These are phyloP conservation scores for Tenthredo scrophulariae DNA, from an alignment of 2,888 invertebrate genomes.

Conservation along the genomic window DNA sequence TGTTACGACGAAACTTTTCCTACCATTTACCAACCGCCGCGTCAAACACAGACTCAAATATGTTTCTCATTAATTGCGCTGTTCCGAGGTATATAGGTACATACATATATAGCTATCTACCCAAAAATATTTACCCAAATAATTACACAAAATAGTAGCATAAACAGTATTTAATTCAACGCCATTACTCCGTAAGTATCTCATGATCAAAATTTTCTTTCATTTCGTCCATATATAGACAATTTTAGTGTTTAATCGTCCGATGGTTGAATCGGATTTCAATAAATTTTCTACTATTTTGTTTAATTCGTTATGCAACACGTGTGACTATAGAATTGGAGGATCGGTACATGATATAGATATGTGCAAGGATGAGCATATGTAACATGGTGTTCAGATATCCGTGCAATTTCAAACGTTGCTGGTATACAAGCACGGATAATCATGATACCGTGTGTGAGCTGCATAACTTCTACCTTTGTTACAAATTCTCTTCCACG, in stretches of 20 bases:
- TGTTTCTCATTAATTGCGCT: constrained; percentile 26
- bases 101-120: not conserved
- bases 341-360: not conserved
- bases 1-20: constrained; percentile 20
- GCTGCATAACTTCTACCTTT: constrained; percentile 14
- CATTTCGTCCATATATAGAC: too few relatives aligned
- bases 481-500: constrained; percentile 12
- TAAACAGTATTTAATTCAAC: not conserved
- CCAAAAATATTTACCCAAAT: not conserved
- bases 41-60: constrained; percentile 21
- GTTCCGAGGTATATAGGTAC: not conserved
- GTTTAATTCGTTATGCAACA: not conserved
- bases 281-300: not conserved
- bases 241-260: too few relatives aligned
- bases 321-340: not conserved
- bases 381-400: not conserved
- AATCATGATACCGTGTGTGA: not conserved
- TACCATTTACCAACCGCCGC: constrained; percentile 39
- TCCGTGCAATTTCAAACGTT: not conserved
- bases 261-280: not conserved
- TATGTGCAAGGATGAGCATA: too few relatives aligned
- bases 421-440: not conserved
- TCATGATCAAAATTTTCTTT: too few relatives aligned
- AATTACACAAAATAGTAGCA: not conserved
- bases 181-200: not conserved